Evolutionary conservation across 2,113 vertebrate species (phyloP), one percentile per base, ranked within the genome.

Genomic region (Alethe diademata): DNA sequence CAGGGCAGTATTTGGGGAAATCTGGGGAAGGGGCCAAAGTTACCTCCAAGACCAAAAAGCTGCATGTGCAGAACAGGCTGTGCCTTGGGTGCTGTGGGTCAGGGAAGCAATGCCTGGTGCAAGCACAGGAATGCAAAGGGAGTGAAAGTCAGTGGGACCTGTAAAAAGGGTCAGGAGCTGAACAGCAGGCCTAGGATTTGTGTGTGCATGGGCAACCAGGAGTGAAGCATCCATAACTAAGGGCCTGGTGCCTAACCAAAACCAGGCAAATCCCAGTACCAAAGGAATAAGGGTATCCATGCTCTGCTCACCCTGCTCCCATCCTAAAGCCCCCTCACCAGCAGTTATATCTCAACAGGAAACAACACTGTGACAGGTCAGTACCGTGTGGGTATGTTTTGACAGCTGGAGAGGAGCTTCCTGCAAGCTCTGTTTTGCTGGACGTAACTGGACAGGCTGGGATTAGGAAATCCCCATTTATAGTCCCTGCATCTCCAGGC

Each of bases 321-420:
- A 19, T n/a, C 65, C 47, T 61, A 53, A 79, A 86, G 14, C 5
- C 29, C 19, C 16, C 23, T 61, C 19, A 17, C 33, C 71, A 82
- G 16, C 40, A 24, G 64, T 45, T 69, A 3, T 53, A 54, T 25
- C 47, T 80, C 35, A 76, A 31, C 53, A 92, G 84, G 65, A 91
- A 89, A 72, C 24, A 84, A 3, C 45, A 14, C 42, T 45, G 29
- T 45, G 69, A 17, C 84, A 74, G 69, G 57, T 58, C 84, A 78
- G 43, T 12, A 65, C 0, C 0, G 12, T 50, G 60, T 0, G 3
- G 57, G 50, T 67, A 20, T 90, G 82, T 91, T 96, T 43, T 81
- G 69, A 91, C 83, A 95, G 90, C 86, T 94, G 91, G 62, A 78
- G 51, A 94, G 20, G 36, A 90, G 60, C 42, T 91, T 91, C 58